Conservation (phyloP, 2,888 invertebrate genomes). For the Stictocephala bisonia region DNA sequence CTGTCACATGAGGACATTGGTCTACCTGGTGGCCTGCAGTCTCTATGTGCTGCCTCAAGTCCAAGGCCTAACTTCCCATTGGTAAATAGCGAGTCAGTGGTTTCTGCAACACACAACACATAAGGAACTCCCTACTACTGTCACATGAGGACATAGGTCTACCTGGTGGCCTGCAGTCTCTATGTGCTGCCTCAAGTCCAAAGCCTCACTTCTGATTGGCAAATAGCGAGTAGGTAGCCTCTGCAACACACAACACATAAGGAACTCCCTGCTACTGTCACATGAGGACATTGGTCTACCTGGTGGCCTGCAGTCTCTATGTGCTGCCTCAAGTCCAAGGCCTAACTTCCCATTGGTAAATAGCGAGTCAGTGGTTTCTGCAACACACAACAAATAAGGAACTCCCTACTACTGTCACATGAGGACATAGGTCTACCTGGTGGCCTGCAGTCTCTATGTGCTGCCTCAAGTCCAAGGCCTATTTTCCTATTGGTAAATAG, state of each 20-base stretch:
- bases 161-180: slow-evolving; percentile 95
- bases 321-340: slow-evolving; percentile 87
- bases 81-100: too few species aligned
- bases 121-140: slow-evolving; percentile 85
- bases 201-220: slow-evolving; percentile 82
- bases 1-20: slow-evolving; percentile 86
- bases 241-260: too few species aligned
- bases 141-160: slow-evolving; percentile 88
- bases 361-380: too few species aligned
- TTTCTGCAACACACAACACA: too few species aligned
- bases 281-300: slow-evolving; percentile 88
- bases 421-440: slow-evolving; percentile 89
- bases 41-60: slow-evolving; percentile 91
- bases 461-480: slow-evolving; percentile 81
- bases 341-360: too few species aligned
- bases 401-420: slow-evolving; percentile 84
- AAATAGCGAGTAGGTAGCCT: slow-evolving; percentile 95
- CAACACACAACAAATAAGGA: too few species aligned
- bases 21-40: slow-evolving; percentile 94
- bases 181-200: slow-evolving; percentile 90
- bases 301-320: slow-evolving; percentile 96
- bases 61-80: slow-evolving; percentile 80
- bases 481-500: too few species aligned
- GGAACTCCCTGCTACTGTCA: too few species aligned
- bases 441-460: slow-evolving; percentile 96